Conservation (phyloP, 1,140 invertebrate species). For the Trichonephila clavata region DNA sequence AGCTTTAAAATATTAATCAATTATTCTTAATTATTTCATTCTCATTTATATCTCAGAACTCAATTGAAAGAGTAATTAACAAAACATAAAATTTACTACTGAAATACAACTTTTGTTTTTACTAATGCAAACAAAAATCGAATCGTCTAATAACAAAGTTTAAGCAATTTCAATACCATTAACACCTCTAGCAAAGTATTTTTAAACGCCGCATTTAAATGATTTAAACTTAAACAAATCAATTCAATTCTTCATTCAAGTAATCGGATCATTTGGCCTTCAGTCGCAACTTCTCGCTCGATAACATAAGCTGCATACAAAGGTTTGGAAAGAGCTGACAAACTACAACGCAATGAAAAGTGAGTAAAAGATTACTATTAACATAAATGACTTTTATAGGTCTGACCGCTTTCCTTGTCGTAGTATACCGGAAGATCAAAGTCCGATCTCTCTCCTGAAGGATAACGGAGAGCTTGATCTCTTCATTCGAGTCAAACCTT, state of each 20-base stretch:
- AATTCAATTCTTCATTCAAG: neutral
- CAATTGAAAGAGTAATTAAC: too few species aligned
- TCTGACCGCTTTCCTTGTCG: neutral
- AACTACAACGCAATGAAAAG: neutral
- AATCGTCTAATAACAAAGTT: too few species aligned
- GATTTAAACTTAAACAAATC: constrained; percentile 13
- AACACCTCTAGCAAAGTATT: too few species aligned
- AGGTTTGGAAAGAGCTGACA: neutral
- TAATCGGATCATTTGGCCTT: neutral
- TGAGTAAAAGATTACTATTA: constrained; percentile 34
- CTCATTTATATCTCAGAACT: too few species aligned
- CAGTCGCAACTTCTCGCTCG: neutral
- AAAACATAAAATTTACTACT: too few species aligned
- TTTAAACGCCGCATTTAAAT: neutral
- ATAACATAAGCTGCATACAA: neutral
- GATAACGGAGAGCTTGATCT: neutral
- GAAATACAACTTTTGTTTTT: too few species aligned
- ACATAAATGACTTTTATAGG: constrained; percentile 28
- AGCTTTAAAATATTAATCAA: too few species aligned
- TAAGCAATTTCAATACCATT: too few species aligned
- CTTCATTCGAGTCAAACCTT: neutral
- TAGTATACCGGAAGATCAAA: constrained; percentile 12
- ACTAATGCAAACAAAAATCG: too few species aligned
- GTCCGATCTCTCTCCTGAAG: neutral
- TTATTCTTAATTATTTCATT: too few species aligned